Evolutionary conservation across 1,140 invertebrate species (phyloP).

Genomic region (Thrips palmi): DNA sequence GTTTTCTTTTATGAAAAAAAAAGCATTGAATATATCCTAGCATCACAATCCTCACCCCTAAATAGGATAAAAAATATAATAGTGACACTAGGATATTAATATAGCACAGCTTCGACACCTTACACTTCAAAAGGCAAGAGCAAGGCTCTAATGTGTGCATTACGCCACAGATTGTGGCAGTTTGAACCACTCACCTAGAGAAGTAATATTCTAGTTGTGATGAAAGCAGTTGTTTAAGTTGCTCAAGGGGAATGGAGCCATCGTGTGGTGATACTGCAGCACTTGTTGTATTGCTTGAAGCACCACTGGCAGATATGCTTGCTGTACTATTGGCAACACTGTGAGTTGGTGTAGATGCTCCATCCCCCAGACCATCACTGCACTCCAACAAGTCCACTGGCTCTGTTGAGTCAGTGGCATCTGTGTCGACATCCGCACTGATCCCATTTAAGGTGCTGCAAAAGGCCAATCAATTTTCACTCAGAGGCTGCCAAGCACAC

Average conservation of each 20-base stretch:
- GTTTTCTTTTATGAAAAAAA: too few relatives aligned
- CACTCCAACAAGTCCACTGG: slow-evolving; percentile 17
- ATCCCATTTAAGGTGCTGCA: slow-evolving; percentile 21
- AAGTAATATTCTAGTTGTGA: slow-evolving; percentile 80
- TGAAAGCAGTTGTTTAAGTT: slow-evolving; percentile 60
- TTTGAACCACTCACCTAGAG: slow-evolving; percentile 41
- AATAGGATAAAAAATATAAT: slow-evolving; percentile 4
- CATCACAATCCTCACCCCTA: too few relatives aligned
- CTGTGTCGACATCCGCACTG: too few relatives aligned
- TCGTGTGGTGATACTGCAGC: too few relatives aligned
- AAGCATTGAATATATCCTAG: too few relatives aligned
- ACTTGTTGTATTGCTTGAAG: slow-evolving; percentile 21
- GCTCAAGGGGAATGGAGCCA: slow-evolving; percentile 50
- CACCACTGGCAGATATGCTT: slow-evolving; percentile 23
- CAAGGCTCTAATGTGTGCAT: too few relatives aligned
- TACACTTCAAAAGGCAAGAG: too few relatives aligned
- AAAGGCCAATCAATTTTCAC: too few relatives aligned
- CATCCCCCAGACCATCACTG: slow-evolving; percentile 13
- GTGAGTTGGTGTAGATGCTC: slow-evolving; percentile 9
- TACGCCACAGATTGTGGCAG: too few relatives aligned
- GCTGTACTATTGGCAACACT: slow-evolving; percentile 16
- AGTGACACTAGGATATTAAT: neutral
- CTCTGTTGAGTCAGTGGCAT: too few relatives aligned
- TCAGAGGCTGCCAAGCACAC: too few relatives aligned
- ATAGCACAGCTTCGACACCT: too few relatives aligned